Evolutionary conservation across 2,888 invertebrate genomes (phyloP).

Genomic region (Lithophane semibrunnea): DNA sequence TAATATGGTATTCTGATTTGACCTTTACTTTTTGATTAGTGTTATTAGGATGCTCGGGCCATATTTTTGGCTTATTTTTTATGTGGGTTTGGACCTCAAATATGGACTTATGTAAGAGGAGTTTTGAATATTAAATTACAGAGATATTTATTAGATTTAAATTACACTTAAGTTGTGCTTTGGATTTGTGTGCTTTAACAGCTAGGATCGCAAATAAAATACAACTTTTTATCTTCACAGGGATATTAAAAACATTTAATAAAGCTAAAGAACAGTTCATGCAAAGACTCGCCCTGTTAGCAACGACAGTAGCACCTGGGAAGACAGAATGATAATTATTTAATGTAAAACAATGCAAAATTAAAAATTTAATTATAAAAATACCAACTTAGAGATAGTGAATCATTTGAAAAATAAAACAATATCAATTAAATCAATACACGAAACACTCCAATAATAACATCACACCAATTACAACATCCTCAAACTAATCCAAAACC

Average conservation of each 20-base stretch:
- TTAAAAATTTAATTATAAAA: too few species aligned
- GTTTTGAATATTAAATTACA: neutral
- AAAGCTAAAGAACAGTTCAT: neutral
- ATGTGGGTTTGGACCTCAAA: neutral
- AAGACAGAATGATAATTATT: neutral
- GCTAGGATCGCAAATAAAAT: neutral
- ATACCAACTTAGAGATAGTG: too few species aligned
- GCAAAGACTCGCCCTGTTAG: neutral
- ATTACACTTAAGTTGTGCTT: neutral
- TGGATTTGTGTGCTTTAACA: neutral
- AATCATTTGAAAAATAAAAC: too few species aligned
- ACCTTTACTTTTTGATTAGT: conserved; percentile 58
- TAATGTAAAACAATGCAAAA: too few species aligned
- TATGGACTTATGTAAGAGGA: too few species aligned
- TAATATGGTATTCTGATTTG: conserved; percentile 54
- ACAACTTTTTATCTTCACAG: neutral
- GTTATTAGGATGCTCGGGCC: conserved; percentile 22
- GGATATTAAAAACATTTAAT: neutral
- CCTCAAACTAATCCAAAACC: conserved; percentile 33
- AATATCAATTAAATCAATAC: neutral
- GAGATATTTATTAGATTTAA: neutral
- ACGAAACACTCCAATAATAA: neutral
- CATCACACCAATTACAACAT: conserved; percentile 16
- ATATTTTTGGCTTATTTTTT: neutral
- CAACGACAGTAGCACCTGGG: too few species aligned